Conservation (phyloP, 2,797 vertebrate genomes). For the Graptemys geographica region DNA sequence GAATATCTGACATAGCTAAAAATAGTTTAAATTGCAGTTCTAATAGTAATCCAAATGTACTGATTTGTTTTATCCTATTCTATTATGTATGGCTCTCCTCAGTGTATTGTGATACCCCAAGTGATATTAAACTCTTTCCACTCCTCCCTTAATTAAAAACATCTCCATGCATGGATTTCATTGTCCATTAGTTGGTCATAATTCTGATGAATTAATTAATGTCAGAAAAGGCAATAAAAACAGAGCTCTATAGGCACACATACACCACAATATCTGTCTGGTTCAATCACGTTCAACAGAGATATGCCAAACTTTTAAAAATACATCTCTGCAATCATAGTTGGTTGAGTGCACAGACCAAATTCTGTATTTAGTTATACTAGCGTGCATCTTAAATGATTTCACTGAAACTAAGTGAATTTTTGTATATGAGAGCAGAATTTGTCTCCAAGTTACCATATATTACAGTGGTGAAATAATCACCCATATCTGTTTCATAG, state of each 20-base stretch:
- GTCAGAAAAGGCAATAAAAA: not conserved
- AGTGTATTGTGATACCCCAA: not conserved
- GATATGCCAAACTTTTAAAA: not conserved
- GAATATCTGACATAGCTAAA: not conserved
- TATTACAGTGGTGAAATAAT: not conserved
- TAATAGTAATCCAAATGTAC: accelerated
- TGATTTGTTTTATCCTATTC: not conserved
- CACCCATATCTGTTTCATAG: not conserved
- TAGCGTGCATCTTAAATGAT: not conserved
- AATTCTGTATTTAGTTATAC: not conserved
- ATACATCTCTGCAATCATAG: not conserved
- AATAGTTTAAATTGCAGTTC: not conserved
- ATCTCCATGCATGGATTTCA: not conserved
- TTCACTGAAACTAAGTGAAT: not conserved
- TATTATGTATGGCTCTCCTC: not conserved
- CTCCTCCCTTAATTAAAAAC: not conserved
- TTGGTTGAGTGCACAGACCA: not conserved
- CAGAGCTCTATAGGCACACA: not conserved
- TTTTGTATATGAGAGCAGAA: not conserved
- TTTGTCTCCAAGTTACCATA: not conserved
- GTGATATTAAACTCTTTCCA: not conserved
- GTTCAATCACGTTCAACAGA: not conserved
- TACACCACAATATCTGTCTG: not conserved
- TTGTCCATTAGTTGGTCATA: not conserved
- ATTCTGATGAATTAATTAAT: not conserved